Evolutionary conservation across 2,113 vertebrate genomes (phyloP), one percentile per base, ranked within the genome.

Genomic region (Hoplias malabaricus): DNA sequence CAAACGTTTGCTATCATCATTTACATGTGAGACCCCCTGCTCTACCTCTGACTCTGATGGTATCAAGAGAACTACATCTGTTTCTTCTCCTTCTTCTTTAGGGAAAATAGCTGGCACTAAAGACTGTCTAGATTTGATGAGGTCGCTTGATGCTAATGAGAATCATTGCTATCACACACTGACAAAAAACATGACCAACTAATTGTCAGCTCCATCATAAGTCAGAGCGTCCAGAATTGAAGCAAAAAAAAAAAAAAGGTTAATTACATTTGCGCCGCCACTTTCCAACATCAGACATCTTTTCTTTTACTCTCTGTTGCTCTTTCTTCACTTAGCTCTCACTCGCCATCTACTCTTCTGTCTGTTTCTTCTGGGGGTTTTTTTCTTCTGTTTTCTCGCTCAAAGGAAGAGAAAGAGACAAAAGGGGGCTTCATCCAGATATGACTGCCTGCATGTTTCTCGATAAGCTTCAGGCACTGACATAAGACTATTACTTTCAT

Each of bases 391-490:
- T 66, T 84, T 82, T 40, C 31, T 63, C 42, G 23, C 59, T 77
- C 54, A 76, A 79, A 66, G 46, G 54, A 78, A 77, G 68, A 21
- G 33, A 43, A 63, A 61, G 31, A 33, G 73, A 87, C 84, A 93
- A 83, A 91, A 91, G 92, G 89, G 88, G 89, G 79, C 88, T 88
- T 84, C 87, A 88, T 88, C 90, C 94, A 93, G 94, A 95, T 92
- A 93, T 90, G 92, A 92, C 82, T 94, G 93, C 90, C 92, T 94
- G 90, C 91, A 87, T 94, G 91, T 94, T 95, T 92, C 90, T 94
- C 83, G 94, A 92, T 95, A 90, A 95, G 96, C 97, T 98, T 90
- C 93, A 93, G 97, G 97, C 97, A 85, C 92, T 93, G 94, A 94
- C 93, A 93, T 85, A 82, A 88, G 94, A 91, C 94, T 92, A 96